A percentile compares a stretch with the other conserved stretches of the same genome.
phyloP scores from a whole-genome alignment of 64 coral and sea anemone genomes.

The Hydrozoanthus tunicans region DNA sequence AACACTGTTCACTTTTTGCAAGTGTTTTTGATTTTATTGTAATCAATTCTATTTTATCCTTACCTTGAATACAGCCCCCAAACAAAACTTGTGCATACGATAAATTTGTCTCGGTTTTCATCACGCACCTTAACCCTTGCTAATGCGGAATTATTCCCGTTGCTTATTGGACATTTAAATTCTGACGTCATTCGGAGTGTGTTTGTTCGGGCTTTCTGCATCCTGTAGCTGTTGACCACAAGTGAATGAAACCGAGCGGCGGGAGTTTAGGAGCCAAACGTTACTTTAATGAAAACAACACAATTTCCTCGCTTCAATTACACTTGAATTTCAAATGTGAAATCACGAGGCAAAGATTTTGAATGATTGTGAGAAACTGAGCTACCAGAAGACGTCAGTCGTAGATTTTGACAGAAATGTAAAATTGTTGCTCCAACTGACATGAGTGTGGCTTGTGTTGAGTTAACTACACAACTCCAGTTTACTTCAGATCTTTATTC shows the following conservation, averaged over 20 bases:
- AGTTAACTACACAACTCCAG: conserved; percentile 14
- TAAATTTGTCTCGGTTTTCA: too few species aligned
- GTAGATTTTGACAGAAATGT: not conserved
- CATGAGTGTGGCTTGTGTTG: not conserved
- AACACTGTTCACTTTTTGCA: not conserved
- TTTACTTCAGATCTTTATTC: conserved; percentile 46
- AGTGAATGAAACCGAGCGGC: not conserved
- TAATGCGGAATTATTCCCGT: not conserved
- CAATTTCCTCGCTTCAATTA: not conserved
- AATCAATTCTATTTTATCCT: not conserved
- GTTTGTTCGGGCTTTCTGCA: not conserved
- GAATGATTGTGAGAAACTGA: not conserved
- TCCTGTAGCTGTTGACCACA: too few species aligned
- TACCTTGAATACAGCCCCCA: not conserved
- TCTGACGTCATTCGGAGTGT: not conserved
- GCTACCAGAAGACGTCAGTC: not conserved
- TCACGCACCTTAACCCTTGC: not conserved
- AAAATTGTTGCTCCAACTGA: too few species aligned
- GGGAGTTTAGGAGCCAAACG: not conserved
- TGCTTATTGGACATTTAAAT: not conserved
- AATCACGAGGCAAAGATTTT: not conserved
- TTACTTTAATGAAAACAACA: not conserved
- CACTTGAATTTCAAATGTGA: not conserved
- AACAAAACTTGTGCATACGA: not conserved
- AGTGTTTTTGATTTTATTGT: not conserved